Evolutionary conservation across 2,888 invertebrate species (phyloP).

Genomic region (Rotaria macrura): DNA sequence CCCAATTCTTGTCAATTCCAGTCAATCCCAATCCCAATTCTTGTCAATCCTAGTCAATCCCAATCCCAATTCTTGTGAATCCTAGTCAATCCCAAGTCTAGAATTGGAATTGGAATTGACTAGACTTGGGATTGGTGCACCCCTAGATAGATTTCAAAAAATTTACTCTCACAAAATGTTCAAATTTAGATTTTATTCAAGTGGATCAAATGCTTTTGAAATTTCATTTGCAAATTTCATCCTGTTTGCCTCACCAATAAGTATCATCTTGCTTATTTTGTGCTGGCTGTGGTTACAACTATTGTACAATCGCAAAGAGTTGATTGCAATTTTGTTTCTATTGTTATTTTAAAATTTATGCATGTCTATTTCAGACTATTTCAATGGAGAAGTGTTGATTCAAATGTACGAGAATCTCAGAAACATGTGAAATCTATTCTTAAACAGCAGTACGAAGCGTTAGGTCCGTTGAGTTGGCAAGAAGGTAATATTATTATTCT

Average conservation of each 20-base stretch:
- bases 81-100: no score
- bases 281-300: background rate
- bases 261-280: background rate
- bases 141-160: no score
- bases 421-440: background rate
- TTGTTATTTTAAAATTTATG: background rate
- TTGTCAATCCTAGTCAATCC: no score
- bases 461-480: background rate
- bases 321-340: background rate
- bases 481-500: slow-evolving; percentile 21
- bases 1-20: no score
- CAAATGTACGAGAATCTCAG: background rate
- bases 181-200: no score
- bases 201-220: background rate
- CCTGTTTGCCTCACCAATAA: background rate
- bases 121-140: no score
- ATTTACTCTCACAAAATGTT: no score
- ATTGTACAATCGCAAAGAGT: background rate
- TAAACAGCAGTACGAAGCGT: background rate
- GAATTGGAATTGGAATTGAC: no score
- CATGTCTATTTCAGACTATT: background rate
- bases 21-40: no score
- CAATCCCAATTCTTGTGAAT: no score
- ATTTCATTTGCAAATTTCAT: background rate
- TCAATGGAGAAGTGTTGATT: background rate